These are phyloP conservation scores for Hydropsyche betteni DNA, from an alignment of 2,888 invertebrate genomes.

Conservation along the genomic window DNA sequence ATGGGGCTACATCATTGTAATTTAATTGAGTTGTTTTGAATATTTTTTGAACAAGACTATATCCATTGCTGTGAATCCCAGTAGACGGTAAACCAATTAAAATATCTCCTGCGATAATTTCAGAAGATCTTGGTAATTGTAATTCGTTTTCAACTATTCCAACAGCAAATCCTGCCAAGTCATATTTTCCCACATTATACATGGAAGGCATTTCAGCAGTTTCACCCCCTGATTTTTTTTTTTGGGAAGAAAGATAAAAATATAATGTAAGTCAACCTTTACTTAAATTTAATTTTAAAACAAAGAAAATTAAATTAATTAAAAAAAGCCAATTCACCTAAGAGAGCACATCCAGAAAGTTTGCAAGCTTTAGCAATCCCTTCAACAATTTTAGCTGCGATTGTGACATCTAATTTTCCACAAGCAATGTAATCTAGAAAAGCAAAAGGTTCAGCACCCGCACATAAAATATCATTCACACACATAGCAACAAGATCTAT, in stretches of 20 bases:
- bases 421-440: slow-evolving; percentile 98
- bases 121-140: slow-evolving; percentile 73
- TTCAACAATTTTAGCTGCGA: slow-evolving; percentile 80
- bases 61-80: slow-evolving; percentile 96
- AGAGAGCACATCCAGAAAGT: slow-evolving; percentile 84
- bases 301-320: background rate
- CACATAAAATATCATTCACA: slow-evolving; percentile 94
- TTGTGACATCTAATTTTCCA: slow-evolving; percentile 80
- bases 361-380: slow-evolving; percentile 91
- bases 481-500: slow-evolving; percentile 98
- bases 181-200: slow-evolving; percentile 88
- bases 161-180: slow-evolving; percentile 95
- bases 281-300: background rate
- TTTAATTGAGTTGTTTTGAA: slow-evolving; percentile 72
- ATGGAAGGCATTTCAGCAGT: slow-evolving; percentile 98
- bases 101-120: slow-evolving; percentile 78
- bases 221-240: slow-evolving; percentile 76
- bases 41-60: slow-evolving; percentile 85
- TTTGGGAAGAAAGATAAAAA: background rate
- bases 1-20: slow-evolving; percentile 66
- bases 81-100: slow-evolving; percentile 88
- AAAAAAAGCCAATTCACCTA: slow-evolving; percentile 71
- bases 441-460: slow-evolving; percentile 94
- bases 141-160: slow-evolving; percentile 85
- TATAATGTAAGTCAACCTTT: too few species aligned